Evolutionary conservation across 2,113 vertebrate species (phyloP).

Genomic region (Nettapus auritus): DNA sequence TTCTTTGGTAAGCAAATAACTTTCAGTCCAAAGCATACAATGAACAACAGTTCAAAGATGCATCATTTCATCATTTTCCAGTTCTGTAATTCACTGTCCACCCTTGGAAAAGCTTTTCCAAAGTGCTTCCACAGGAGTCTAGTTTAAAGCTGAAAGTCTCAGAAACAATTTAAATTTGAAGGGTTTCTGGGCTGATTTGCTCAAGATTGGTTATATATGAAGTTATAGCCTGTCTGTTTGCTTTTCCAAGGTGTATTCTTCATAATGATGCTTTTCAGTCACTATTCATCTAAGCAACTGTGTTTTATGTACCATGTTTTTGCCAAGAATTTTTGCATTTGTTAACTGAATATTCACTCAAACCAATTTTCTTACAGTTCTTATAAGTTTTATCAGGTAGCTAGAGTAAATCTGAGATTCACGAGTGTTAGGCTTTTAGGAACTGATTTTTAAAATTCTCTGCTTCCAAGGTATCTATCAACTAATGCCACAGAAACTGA

Average conservation of each 20-base stretch:
- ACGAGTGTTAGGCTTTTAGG: not conserved
- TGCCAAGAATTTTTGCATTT: not conserved
- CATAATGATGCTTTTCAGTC: rapidly evolving
- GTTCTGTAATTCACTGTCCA: not conserved
- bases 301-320: not conserved
- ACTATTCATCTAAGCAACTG: not conserved
- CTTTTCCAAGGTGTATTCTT: not conserved
- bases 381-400: not conserved
- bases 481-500: not conserved
- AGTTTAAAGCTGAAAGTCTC: not conserved
- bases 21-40: not conserved
- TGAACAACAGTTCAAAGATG: not conserved
- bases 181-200: not conserved
- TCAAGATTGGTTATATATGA: not conserved
- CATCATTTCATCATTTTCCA: not conserved
- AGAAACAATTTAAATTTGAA: not conserved
- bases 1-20: not conserved
- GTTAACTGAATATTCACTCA: not conserved
- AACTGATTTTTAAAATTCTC: not conserved
- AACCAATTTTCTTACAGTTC: not conserved
- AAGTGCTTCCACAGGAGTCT: not conserved
- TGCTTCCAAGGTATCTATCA: not conserved
- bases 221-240: not conserved
- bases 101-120: not conserved
- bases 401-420: not conserved